A percentile compares a stretch with the other conserved stretches of the same genome.
phyloP scores from a whole-genome alignment of 2,113 vertebrate genomes.

The Leuciscus idus region DNA sequence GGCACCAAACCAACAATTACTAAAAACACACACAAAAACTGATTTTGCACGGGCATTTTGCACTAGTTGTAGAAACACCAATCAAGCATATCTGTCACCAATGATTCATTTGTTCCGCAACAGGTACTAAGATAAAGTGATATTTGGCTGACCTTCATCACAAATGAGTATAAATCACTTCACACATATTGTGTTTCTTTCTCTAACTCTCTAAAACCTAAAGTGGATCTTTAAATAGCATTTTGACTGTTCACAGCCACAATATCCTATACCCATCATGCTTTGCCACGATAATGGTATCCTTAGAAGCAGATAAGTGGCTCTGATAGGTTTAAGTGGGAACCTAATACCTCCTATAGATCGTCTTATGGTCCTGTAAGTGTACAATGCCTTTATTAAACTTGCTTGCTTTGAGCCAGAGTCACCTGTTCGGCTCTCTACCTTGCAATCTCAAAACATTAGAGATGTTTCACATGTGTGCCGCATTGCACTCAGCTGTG shows the following conservation, averaged over 20 bases:
- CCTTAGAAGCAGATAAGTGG: slow-evolving; percentile 29
- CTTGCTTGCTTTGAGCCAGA: not conserved
- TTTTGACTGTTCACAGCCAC: not conserved
- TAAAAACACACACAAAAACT: too few relatives aligned
- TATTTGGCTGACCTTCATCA: not conserved
- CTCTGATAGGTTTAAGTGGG: slow-evolving; percentile 21
- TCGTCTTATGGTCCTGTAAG: slow-evolving; percentile 8
- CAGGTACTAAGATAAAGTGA: not conserved
- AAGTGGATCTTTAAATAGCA: slow-evolving; percentile 13
- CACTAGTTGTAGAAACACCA: too few relatives aligned
- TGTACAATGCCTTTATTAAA: slow-evolving; percentile 33
- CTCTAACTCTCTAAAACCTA: not conserved
- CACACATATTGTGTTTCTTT: not conserved
- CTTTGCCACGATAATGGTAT: slow-evolving; percentile 19
- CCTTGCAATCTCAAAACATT: slow-evolving; percentile 33
- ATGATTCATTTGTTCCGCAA: not conserved
- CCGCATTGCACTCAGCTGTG: slow-evolving; percentile 72
- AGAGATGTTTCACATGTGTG: slow-evolving; percentile 53
- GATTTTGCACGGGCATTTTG: too few relatives aligned
- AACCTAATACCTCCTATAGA: slow-evolving; percentile 24
- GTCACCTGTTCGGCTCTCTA: slow-evolving; percentile 26
- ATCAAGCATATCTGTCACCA: not conserved
- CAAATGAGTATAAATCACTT: not conserved
- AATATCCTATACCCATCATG: slow-evolving; percentile 7
- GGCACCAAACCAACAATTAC: too few relatives aligned